These are phyloP conservation scores for Propithecus coquereli DNA, from an alignment of 2,113 vertebrate species.

Conservation along the genomic window DNA sequence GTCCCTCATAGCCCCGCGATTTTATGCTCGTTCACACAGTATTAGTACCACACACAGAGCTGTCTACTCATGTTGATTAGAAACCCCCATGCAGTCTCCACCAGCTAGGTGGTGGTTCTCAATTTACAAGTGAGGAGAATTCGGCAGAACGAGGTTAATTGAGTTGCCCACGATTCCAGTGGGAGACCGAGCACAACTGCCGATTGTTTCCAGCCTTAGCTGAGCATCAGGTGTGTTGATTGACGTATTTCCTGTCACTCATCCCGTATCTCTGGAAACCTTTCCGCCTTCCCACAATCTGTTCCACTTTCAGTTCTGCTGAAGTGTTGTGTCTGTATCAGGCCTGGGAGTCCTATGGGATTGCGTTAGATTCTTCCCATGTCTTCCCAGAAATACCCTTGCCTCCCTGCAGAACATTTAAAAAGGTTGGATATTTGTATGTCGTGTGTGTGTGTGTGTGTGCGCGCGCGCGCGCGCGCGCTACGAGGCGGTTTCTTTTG, in stretches of 20 bases:
- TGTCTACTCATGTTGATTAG: slow-evolving; percentile 39
- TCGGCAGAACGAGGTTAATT: slow-evolving; percentile 69
- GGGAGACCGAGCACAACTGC: slow-evolving; percentile 30
- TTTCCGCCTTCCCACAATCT: slow-evolving; percentile 20
- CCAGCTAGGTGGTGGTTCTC: slow-evolving; percentile 32
- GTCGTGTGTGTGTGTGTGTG: not conserved
- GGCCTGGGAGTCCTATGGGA: slow-evolving; percentile 2
- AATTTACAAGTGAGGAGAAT: slow-evolving; percentile 51
- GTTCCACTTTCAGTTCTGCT: slow-evolving; percentile 32
- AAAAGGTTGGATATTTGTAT: not conserved
- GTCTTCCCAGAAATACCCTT: not conserved
- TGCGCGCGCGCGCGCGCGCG: too few species aligned
- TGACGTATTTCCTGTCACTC: slow-evolving; percentile 48
- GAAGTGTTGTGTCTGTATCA: not conserved
- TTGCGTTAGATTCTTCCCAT: not conserved
- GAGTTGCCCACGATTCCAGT: slow-evolving; percentile 41
- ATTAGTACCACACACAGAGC: slow-evolving; percentile 19
- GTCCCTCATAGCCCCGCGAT: not conserved
- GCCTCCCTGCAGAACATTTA: not conserved
- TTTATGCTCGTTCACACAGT: slow-evolving; percentile 36
- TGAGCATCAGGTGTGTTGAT: not conserved
- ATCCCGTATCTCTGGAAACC: slow-evolving; percentile 15
- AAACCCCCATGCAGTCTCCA: slow-evolving; percentile 41
- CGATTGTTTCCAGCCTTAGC: slow-evolving; percentile 36
- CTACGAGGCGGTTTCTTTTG: not conserved